phyloP scores from a whole-genome alignment of 2,113 vertebrate species.

The Synchiropus splendidus region DNA sequence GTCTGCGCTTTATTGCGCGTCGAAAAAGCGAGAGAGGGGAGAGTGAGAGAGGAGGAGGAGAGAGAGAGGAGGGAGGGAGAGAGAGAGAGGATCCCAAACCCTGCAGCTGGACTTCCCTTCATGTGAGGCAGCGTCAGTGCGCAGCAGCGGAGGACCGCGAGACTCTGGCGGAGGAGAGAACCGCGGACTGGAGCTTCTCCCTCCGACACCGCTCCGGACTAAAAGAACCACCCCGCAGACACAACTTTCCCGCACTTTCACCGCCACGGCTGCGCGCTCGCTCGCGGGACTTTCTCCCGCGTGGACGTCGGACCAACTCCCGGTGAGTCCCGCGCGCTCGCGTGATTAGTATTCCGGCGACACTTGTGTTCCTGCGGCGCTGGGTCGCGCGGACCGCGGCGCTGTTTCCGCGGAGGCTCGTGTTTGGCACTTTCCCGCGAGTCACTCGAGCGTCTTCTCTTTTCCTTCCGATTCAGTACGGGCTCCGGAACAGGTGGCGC shows the following conservation, averaged over 20 bases:
- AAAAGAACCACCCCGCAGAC: too few species aligned
- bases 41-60: not conserved
- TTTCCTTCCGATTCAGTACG: too few species aligned
- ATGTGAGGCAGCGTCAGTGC: too few species aligned
- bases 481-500: too few species aligned
- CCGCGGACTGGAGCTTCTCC: not conserved
- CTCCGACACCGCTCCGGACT: not conserved
- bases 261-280: not conserved
- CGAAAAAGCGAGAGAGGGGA: not conserved
- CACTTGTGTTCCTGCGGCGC: not conserved
- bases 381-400: not conserved
- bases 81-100: too few species aligned
- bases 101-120: too few species aligned
- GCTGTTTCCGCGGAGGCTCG: too few species aligned
- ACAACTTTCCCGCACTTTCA: too few species aligned
- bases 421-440: not conserved
- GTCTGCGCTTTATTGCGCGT: too few species aligned
- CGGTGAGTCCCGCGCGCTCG: not conserved
- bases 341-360: constrained; percentile 4
- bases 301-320: not conserved
- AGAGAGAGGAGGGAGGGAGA: constrained; percentile 14
- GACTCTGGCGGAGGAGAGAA: not conserved
- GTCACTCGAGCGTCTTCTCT: too few species aligned
- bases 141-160: too few species aligned
- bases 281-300: not conserved